Percentiles rank a stretch among this genome's conserved stretches.
phyloP scores from a whole-genome alignment of 2,888 invertebrate genomes.

The Pterostichus madidus region DNA sequence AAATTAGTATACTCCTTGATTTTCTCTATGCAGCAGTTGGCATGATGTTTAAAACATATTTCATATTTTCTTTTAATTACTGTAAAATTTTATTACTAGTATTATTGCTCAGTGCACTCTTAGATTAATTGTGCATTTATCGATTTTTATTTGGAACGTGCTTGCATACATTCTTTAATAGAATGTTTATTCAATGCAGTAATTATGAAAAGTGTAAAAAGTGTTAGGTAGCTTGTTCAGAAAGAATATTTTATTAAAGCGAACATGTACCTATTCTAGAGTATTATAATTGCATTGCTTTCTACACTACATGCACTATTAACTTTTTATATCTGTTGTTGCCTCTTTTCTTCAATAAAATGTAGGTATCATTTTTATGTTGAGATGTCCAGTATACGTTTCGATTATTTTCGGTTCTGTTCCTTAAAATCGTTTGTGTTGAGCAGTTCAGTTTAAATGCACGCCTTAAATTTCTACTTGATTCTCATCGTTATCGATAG shows the following conservation, averaged over 20 bases:
- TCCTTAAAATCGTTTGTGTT: constrained; percentile 49
- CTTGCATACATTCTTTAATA: constrained; percentile 17
- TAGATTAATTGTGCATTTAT: constrained; percentile 4
- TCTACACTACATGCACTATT: constrained; percentile 66
- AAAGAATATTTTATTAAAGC: constrained; percentile 35
- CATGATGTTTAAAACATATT: constrained; percentile 27
- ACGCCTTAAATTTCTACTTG: constrained; percentile 62
- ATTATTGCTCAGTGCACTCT: constrained; percentile 5
- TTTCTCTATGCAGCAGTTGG: constrained; percentile 20
- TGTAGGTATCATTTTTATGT: constrained; percentile 51
- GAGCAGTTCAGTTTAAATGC: constrained; percentile 57
- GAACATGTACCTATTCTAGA: constrained; percentile 7
- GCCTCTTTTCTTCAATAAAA: constrained; percentile 60
- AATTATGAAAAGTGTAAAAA: constrained; percentile 29
- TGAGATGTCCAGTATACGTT: constrained; percentile 37
- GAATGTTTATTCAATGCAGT: constrained; percentile 8
- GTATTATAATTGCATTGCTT: constrained; percentile 62
- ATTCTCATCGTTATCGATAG: constrained; percentile 61
- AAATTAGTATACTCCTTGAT: constrained; percentile 19
- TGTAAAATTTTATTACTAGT: constrained; percentile 14
- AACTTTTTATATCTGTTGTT: constrained; percentile 60
- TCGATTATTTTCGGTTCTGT: constrained; percentile 43
- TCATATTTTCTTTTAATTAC: constrained; percentile 36
- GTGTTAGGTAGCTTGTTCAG: constrained; percentile 1
- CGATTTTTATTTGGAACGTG: constrained; percentile 8